phyloP scores from a whole-genome alignment of 2,888 invertebrate genomes.

The Brassicogethes aeneus region DNA sequence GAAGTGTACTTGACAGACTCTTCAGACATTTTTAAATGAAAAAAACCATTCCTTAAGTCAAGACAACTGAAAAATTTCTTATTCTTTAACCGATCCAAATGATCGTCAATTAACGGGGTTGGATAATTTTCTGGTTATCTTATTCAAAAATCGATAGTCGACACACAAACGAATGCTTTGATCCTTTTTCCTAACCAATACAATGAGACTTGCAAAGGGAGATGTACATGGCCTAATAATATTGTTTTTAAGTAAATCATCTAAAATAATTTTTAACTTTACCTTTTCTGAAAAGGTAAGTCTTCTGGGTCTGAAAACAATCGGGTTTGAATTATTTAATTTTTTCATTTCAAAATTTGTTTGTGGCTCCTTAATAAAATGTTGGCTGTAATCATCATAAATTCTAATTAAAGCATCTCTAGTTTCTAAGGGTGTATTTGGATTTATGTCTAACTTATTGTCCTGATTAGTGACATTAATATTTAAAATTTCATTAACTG shows the following conservation, averaged over 20 bases:
- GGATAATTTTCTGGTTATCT: conserved; percentile 4
- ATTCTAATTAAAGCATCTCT: not conserved
- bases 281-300: conserved; percentile 2
- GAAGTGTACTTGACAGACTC: not conserved
- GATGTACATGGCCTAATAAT: conserved; percentile 5
- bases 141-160: conserved; percentile 2
- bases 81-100: too few relatives aligned
- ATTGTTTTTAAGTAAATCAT: not conserved
- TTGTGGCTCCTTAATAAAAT: too few relatives aligned
- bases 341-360: not conserved
- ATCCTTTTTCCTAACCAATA: conserved; percentile 1
- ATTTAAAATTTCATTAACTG: not conserved
- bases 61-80: conserved; percentile 17
- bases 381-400: too few relatives aligned
- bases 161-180: conserved; percentile 1
- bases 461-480: not conserved
- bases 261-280: not conserved
- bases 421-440: not conserved
- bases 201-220: conserved; percentile 2
- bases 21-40: not conserved
- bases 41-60: conserved; percentile 19
- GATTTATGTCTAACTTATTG: not conserved
- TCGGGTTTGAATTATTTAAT: not conserved
- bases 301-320: not conserved
- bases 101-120: too few relatives aligned